A percentile compares a stretch with the other conserved stretches of the same genome.
Conservation (phyloP, 2,888 invertebrate genomes). For the Drosophila percnosoma region DNA sequence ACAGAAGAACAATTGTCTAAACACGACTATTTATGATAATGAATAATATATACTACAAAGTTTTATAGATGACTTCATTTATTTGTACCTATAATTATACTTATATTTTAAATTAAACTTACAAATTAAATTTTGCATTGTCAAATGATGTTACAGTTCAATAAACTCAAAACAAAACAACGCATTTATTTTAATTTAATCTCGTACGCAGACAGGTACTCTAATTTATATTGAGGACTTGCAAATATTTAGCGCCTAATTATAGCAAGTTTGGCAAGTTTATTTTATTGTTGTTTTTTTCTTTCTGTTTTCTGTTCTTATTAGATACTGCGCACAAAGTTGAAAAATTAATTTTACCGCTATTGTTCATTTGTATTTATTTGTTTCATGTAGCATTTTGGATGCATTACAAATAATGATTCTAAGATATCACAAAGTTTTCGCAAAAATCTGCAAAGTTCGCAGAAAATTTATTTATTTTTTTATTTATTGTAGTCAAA, state of each 20-base stretch:
- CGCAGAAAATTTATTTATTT: not conserved
- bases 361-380: not conserved
- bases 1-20: not conserved
- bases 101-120: not conserved
- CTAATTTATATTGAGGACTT: conserved; percentile 21
- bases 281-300: conserved; percentile 15
- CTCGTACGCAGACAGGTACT: conserved; percentile 4
- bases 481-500: not conserved
- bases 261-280: conserved; percentile 70
- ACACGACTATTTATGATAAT: not conserved
- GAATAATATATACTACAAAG: not conserved
- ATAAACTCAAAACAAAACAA: conserved; percentile 47
- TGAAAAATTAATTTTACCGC: not conserved
- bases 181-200: conserved; percentile 17
- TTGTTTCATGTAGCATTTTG: not conserved
- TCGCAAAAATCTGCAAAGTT: not conserved
- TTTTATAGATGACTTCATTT: not conserved
- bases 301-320: conserved; percentile 1
- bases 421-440: not conserved
- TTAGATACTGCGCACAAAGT: conserved; percentile 35
- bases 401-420: not conserved
- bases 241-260: conserved; percentile 55
- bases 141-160: conserved; percentile 47
- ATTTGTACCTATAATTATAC: not conserved
- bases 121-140: not conserved